phyloP scores from a whole-genome alignment of 2,797 vertebrate genomes.

The Distichodus sexfasciatus region DNA sequence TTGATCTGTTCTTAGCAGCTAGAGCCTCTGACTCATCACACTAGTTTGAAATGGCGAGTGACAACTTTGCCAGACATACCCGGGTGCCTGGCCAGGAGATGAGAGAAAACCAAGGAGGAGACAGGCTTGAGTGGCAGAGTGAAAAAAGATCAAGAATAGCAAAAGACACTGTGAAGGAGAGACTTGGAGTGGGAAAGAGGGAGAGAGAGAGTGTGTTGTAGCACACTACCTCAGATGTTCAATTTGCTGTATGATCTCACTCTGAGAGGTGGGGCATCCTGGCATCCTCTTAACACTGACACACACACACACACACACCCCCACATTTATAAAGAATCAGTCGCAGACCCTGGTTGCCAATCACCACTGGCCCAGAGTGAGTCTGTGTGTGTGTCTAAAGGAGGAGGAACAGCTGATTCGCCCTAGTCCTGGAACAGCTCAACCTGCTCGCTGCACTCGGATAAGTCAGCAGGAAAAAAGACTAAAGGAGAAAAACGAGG shows the following conservation, averaged over 20 bases:
- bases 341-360: conserved; percentile 46
- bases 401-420: conserved; percentile 37
- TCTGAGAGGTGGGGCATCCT: conserved; percentile 50
- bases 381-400: neutral
- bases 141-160: conserved; percentile 8
- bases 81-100: conserved; percentile 22
- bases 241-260: conserved; percentile 50
- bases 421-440: neutral
- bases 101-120: conserved; percentile 3
- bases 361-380: conserved; percentile 12
- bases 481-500: neutral
- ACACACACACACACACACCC: conserved; percentile 36
- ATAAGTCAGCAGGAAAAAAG: conserved; percentile 7
- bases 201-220: conserved; percentile 43
- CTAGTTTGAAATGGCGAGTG: conserved; percentile 12
- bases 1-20: conserved; percentile 11
- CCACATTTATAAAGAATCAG: conserved; percentile 42
- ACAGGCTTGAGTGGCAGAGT: neutral
- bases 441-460: neutral
- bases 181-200: conserved; percentile 32
- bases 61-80: conserved; percentile 17
- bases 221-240: conserved; percentile 39
- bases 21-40: conserved; percentile 5
- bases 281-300: conserved; percentile 45
- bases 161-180: neutral